Conservation (phyloP, 2,797 vertebrate genomes). For the Siniperca undulata region DNA sequence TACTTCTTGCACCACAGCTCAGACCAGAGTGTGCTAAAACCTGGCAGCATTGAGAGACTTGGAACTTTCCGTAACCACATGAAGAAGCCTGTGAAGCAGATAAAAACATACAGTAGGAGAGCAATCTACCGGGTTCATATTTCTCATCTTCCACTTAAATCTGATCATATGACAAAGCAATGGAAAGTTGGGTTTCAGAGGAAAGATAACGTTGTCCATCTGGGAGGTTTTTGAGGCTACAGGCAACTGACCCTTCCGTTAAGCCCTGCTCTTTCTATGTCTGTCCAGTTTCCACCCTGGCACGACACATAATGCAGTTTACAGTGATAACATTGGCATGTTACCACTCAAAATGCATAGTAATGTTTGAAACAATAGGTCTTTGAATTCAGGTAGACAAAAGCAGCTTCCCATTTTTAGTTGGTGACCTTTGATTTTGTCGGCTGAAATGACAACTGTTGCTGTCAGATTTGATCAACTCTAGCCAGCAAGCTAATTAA, state of each 20-base stretch:
- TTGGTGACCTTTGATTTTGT: too few species aligned
- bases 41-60: not conserved
- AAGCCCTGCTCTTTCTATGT: too few species aligned
- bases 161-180: not conserved
- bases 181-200: not conserved
- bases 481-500: not conserved
- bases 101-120: not conserved
- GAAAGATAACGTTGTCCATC: not conserved
- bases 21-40: not conserved
- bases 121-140: not conserved
- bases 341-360: too few species aligned
- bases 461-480: too few species aligned
- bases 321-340: too few species aligned
- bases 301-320: too few species aligned
- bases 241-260: not conserved
- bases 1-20: not conserved
- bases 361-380: too few species aligned
- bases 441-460: too few species aligned
- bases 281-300: not conserved
- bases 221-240: not conserved
- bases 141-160: not conserved
- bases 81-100: not conserved
- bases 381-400: too few species aligned
- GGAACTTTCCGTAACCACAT: not conserved
- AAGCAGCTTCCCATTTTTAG: too few species aligned